These are phyloP conservation scores for Pavo muticus DNA, from an alignment of 2,113 vertebrate species.

Conservation along the genomic window DNA sequence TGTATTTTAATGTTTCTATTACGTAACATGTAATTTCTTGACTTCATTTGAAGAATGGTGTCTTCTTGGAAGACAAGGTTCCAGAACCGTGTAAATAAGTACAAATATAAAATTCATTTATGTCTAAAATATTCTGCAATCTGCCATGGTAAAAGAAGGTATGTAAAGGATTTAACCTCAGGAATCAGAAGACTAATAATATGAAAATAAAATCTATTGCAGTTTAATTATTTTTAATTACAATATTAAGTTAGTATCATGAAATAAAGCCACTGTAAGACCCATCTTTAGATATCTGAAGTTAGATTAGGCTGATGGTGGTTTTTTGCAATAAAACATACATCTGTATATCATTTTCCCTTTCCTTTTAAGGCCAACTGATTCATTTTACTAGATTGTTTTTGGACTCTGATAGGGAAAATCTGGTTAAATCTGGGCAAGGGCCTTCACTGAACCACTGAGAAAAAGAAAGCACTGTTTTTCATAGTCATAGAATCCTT, in stretches of 20 bases:
- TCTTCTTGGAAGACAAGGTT: background rate
- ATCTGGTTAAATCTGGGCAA: background rate
- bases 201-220: accelerated
- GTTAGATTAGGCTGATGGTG: accelerated
- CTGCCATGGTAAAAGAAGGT: background rate
- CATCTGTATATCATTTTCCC: background rate
- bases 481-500: background rate
- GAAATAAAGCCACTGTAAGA: background rate
- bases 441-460: background rate
- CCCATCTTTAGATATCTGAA: background rate
- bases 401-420: background rate
- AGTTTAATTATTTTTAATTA: background rate
- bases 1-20: background rate
- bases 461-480: background rate
- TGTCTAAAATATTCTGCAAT: background rate
- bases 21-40: background rate
- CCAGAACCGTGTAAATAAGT: background rate
- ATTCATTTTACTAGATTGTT: background rate
- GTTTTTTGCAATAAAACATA: background rate
- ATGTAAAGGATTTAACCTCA: background rate
- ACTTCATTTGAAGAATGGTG: background rate
- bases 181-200: background rate
- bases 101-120: background rate
- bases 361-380: background rate
- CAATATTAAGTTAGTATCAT: background rate